These are phyloP conservation scores for Stomatorhinus walkeri DNA, from an alignment of 2,797 vertebrate genomes.

Conservation along the genomic window DNA sequence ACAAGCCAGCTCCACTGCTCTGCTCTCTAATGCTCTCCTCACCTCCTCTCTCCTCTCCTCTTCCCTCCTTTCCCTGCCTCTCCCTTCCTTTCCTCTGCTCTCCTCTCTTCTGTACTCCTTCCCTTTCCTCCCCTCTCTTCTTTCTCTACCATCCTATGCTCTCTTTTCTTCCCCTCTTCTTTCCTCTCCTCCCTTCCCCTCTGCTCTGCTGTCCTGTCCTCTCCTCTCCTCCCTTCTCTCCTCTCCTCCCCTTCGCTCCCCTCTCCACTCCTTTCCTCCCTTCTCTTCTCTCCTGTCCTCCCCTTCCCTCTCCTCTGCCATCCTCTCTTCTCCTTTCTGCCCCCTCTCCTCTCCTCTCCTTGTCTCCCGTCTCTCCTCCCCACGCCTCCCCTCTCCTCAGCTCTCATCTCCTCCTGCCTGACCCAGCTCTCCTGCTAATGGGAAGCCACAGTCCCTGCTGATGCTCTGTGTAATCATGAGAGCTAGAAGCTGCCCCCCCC, in stretches of 20 bases:
- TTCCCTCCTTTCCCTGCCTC: background rate
- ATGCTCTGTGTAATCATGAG: background rate
- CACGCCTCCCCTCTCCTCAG: background rate
- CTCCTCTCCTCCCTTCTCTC: background rate
- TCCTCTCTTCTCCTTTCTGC: background rate
- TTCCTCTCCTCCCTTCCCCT: background rate
- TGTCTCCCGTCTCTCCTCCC: background rate
- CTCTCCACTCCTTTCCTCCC: too few relatives aligned
- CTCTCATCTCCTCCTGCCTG: background rate
- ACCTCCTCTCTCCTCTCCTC: background rate
- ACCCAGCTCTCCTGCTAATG: background rate
- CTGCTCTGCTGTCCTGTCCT: background rate
- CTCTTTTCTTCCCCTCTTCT: background rate
- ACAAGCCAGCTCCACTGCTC: slow-evolving; percentile 44
- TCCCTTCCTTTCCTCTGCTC: background rate
- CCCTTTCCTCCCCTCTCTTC: background rate
- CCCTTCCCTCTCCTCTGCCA: background rate
- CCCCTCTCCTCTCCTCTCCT: background rate
- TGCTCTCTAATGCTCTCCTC: background rate
- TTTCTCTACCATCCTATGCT: background rate
- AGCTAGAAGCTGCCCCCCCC: background rate
- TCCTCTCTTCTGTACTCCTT: too few relatives aligned
- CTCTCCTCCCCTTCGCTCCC: background rate
- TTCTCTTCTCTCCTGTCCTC: background rate
- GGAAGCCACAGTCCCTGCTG: background rate